Evolutionary conservation across 2,888 invertebrate species (phyloP).

Genomic region (Parthenolecanium corni): DNA sequence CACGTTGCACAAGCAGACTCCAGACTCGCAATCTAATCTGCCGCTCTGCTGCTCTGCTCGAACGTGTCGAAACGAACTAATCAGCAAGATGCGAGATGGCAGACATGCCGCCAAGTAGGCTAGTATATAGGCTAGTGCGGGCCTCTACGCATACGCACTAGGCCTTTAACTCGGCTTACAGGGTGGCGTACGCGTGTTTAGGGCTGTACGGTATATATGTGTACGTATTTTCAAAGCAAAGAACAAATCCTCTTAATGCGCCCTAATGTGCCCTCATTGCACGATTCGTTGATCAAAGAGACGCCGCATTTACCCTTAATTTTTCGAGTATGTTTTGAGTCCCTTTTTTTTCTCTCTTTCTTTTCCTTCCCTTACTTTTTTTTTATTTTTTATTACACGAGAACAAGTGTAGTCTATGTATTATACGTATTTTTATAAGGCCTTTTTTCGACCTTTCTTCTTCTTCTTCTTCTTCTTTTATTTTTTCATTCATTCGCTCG

Average conservation of each 20-base stretch:
- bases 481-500: too few relatives aligned
- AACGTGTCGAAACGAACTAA: too few relatives aligned
- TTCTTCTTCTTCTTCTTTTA: neutral
- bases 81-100: too few relatives aligned
- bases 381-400: neutral
- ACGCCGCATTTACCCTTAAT: slow-evolving; percentile 18
- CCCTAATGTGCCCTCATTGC: slow-evolving; percentile 12
- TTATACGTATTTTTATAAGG: neutral
- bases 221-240: slow-evolving; percentile 6
- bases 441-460: neutral
- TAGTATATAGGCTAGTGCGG: too few relatives aligned
- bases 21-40: too few relatives aligned
- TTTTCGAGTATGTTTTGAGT: slow-evolving; percentile 20
- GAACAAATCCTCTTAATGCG: slow-evolving; percentile 11
- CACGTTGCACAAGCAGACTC: too few relatives aligned
- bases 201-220: too few relatives aligned
- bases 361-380: neutral
- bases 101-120: too few relatives aligned
- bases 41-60: too few relatives aligned
- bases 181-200: slow-evolving; percentile 13
- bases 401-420: neutral
- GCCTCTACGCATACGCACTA: too few relatives aligned
- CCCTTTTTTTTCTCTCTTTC: slow-evolving; percentile 7
- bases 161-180: neutral
- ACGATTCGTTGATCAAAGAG: slow-evolving; percentile 19